Percentiles rank a stretch among this genome's conserved stretches.
Conservation (phyloP, 2,797 vertebrate genomes). For the Hippocampus kuda region DNA sequence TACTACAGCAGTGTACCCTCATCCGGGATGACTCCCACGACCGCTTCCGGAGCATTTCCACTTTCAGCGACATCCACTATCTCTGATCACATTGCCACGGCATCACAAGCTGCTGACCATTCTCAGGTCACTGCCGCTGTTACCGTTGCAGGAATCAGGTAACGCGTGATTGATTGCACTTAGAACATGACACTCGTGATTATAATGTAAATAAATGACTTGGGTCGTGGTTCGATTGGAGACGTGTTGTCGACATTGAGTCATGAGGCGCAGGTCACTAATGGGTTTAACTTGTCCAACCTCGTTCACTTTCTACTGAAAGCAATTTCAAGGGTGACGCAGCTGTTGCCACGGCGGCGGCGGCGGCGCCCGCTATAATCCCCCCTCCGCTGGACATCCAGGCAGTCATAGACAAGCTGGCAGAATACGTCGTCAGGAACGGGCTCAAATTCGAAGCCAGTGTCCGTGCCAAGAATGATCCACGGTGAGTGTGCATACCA, state of each 20-base stretch:
- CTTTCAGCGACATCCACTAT: constrained; percentile 68
- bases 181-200: neutral
- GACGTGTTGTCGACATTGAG: neutral
- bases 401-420: constrained; percentile 96
- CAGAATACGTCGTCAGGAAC: constrained; percentile 93
- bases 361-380: constrained; percentile 74
- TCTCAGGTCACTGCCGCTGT: constrained; percentile 37
- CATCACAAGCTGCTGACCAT: constrained; percentile 24
- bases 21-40: constrained; percentile 62
- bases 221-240: no score
- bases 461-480: constrained; percentile 92
- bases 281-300: constrained; percentile 1
- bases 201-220: neutral
- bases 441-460: constrained; percentile 93
- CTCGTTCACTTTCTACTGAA: constrained; percentile 3
- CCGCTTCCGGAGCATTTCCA: constrained; percentile 61
- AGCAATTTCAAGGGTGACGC: constrained; percentile 41
- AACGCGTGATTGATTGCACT: neutral
- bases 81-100: constrained; percentile 42
- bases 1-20: constrained; percentile 78
- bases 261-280: neutral
- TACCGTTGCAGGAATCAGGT: constrained; percentile 45
- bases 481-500: constrained; percentile 70
- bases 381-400: constrained; percentile 95
- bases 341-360: constrained; percentile 38